Base-by-base conservation (phyloP, 2,888 invertebrate genomes). In the Rhamphomyia laevipes region DNA sequence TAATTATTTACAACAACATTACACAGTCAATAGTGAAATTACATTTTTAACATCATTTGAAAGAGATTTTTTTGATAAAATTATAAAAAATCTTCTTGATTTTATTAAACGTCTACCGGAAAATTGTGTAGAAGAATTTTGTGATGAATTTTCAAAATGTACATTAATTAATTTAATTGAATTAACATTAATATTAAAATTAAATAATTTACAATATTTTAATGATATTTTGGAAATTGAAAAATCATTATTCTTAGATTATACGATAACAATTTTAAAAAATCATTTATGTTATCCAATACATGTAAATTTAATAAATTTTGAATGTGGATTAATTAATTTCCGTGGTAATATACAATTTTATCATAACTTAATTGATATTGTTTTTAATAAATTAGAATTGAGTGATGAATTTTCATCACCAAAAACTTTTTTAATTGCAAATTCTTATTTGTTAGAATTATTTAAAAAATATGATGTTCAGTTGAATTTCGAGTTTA, bases 391-490 rank as follows among this genome's bases (percentile, higher is more conserved):
- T 0, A 23, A 45, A 2, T 46, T 55, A 7, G 18, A 49, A 2
- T 10, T 48, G 6, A 44, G 23, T 1, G n/a, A 51, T 17, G 6
- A 45, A 3, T 18, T 37, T 7, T 23, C 45, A 10, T 46, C 58
- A 33, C 46, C 58, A 0, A 47, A 52, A 2, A 17, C 55, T 7
- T 44, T 46, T 1, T 46, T 68, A 3, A 53, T 57, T 0, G 33
- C 58, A 3, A 53, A 53, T 2, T 59, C 60, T 1, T 61, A 61
- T 40, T 52, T 57, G 0, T 12, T 70, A 40, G 60, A 64, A 43
- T 55, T 65, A 49, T 50, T 68, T 23, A 57, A 59, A 11, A 65
- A 64, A 30, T 63, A 69, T 47, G 61, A 64, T 43, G 59, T 69
- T 1, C 51, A 51, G 4, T 23, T 67, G 37, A 59, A 60, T 43